Evolutionary conservation across 1,140 invertebrate genomes (phyloP).

Genomic region (Trichogramma pretiosum): DNA sequence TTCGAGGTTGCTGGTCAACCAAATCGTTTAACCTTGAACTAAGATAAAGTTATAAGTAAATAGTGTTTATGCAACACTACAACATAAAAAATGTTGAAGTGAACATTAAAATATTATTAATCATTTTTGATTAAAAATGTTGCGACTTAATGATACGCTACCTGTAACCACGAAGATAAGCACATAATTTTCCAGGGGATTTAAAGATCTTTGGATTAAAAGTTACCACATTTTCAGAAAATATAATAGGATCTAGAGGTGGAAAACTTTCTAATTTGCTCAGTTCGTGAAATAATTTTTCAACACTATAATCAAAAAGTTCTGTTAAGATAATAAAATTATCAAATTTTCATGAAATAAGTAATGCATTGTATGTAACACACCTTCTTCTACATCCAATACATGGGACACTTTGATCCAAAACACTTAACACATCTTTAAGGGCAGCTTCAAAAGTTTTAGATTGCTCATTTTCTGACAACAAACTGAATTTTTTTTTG

Average conservation of each 20-base stretch:
- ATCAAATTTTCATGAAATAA: constrained; percentile 5
- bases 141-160: too few relatives aligned
- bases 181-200: constrained; percentile 68
- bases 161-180: constrained; percentile 79
- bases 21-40: constrained; percentile 68
- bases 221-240: constrained; percentile 63
- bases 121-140: too few relatives aligned
- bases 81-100: too few relatives aligned
- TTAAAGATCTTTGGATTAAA: constrained; percentile 67
- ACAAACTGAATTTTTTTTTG: constrained; percentile 64
- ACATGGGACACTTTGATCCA: constrained; percentile 83
- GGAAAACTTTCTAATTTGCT: constrained; percentile 66
- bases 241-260: constrained; percentile 70
- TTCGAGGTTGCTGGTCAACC: constrained; percentile 71
- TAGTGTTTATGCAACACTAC: too few relatives aligned
- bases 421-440: constrained; percentile 69
- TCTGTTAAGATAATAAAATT: constrained; percentile 5
- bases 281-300: constrained; percentile 74
- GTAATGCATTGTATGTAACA: not conserved
- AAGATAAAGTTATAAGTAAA: constrained; percentile 26
- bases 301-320: constrained; percentile 58
- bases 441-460: constrained; percentile 73
- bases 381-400: constrained; percentile 86
- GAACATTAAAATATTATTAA: too few relatives aligned
- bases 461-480: constrained; percentile 70